Base-by-base conservation (phyloP, 2,797 vertebrate species). In the Ptychadena robeensis region DNA sequence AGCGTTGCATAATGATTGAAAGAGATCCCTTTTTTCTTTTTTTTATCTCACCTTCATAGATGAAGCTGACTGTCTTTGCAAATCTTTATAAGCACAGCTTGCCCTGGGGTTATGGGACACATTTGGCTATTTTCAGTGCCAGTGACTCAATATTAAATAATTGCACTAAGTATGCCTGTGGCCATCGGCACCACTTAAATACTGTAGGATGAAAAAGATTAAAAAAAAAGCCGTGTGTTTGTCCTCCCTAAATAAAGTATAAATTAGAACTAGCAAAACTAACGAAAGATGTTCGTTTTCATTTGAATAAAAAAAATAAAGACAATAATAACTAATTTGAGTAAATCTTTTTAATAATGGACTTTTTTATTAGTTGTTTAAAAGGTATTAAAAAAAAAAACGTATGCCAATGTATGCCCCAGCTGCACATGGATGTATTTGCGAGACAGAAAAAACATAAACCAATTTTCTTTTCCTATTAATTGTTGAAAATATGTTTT, bases 1-100 rank as follows among this genome's bases (percentile, higher is more conserved):
- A 86, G 82, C 71, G 74, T 61, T 84, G 61, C 25, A 73, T 80
- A 77, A 86, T 71, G 75, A 87, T n/a, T 86, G 81, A 87, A 86
- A 86, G 83, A 87, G 80, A 79, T 37, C 1, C 0, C 73, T 86
- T 68, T 85, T 74, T 57, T 76, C 70, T 22, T 25, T 30, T 37
- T 14, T 18, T 48, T 35, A 10, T 35, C 11, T n/a, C n/a, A 1
- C 8, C 66, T 37, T 31, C 53, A 31, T 69, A 28, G 74, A 48
- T 40, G 44, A 30, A 59, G 59, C 72, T 67, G 66, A 76, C 81
- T 22, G 30, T 82, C 65, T 81, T 59, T 44, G 68, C 67, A 68
- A 64, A 57, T 72, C 30, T 75, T 82, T 85, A 85, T 86, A 31
- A 75, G 53, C 38, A 85, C 73, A 85, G 81, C 71, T n/a, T 80